Evolutionary conservation across 2,113 vertebrate genomes (phyloP).

Genomic region (Tympanuchus pallidicinctus): DNA sequence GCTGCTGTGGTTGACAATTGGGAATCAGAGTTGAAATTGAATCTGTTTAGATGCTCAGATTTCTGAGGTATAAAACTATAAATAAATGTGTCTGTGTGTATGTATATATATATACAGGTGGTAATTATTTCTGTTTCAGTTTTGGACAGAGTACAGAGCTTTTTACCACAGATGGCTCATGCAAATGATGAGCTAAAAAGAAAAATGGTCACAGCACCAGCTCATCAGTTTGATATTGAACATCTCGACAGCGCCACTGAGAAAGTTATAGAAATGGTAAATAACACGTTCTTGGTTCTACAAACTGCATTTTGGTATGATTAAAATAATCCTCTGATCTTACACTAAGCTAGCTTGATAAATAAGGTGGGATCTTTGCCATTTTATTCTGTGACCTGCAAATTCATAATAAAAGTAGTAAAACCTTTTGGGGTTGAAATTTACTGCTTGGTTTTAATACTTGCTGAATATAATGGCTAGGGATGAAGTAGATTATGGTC

Average conservation of each 20-base stretch:
- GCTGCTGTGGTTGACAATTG: neutral
- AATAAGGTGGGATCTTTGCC: neutral
- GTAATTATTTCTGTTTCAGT: slow-evolving; percentile 76
- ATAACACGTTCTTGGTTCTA: neutral
- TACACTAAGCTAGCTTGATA: neutral
- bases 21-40: neutral
- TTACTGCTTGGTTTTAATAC: neutral
- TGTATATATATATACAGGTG: neutral
- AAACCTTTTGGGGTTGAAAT: neutral
- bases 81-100: neutral
- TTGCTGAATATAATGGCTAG: neutral
- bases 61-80: neutral
- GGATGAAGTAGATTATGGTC: neutral
- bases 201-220: slow-evolving; percentile 82
- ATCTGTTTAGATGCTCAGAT: neutral
- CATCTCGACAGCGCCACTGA: slow-evolving; percentile 77
- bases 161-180: slow-evolving; percentile 90
- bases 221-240: slow-evolving; percentile 88
- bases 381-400: neutral
- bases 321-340: neutral
- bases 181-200: slow-evolving; percentile 88
- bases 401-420: neutral
- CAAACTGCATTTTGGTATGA: neutral
- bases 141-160: slow-evolving; percentile 87
- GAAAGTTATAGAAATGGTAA: slow-evolving; percentile 93